A percentile compares a stretch with the other conserved stretches of the same genome.
Evolutionary conservation across 2,113 vertebrate genomes (phyloP).

Genomic region (Euleptes europaea): DNA sequence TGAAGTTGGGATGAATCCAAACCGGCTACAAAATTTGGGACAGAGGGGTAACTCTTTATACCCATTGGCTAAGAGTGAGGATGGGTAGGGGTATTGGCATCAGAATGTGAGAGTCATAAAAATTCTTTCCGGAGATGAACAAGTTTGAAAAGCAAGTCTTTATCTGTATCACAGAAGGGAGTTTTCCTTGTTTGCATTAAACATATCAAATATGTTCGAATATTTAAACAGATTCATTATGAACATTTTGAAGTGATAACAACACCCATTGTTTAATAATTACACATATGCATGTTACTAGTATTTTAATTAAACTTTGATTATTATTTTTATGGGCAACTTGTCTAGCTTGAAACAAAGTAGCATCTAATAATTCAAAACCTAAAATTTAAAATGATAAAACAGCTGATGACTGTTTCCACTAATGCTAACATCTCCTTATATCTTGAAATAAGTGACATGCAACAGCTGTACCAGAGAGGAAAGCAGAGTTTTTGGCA

Average conservation of each 20-base stretch:
- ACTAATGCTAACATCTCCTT: neutral
- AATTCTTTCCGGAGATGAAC: no score
- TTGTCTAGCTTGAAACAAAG: neutral
- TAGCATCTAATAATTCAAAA: neutral
- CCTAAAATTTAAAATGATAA: conserved; percentile 5
- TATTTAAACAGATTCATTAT: neutral
- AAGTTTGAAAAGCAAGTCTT: no score
- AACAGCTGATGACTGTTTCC: conserved; percentile 8
- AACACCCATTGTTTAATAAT: neutral
- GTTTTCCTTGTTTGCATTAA: no score
- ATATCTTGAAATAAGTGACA: neutral
- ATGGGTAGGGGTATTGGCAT: no score
- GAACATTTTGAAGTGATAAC: neutral
- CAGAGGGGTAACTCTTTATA: no score
- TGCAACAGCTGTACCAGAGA: conserved; percentile 1
- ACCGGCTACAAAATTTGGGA: no score
- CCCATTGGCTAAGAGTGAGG: no score
- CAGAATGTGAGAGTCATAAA: no score
- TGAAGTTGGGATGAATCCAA: no score
- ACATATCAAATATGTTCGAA: neutral
- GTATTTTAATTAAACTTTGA: neutral
- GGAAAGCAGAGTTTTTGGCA: neutral
- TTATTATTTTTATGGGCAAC: neutral
- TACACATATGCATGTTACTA: neutral
- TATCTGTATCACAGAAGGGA: no score